Evolutionary conservation across 2,888 invertebrate species (phyloP), one percentile per base, ranked within the genome.

Genomic region (Lycophotia porphyrea): DNA sequence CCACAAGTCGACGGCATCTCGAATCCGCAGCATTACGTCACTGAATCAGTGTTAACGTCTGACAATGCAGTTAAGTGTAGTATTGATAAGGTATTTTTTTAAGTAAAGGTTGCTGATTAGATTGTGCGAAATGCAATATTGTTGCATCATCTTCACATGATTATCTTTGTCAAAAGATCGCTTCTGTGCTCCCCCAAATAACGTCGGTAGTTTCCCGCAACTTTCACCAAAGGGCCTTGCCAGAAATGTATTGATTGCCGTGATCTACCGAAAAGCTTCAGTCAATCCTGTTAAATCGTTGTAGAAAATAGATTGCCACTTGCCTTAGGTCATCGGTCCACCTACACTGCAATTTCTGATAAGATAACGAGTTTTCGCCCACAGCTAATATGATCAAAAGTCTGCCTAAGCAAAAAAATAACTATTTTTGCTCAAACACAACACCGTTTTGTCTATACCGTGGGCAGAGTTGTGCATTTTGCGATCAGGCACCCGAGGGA

Each of bases 1-100:
- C 86, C 89, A 76, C 60, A 70, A 71, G 66, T 65, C 66, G 71
- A 66, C 75, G 78, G 68, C 78, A 55, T 78, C 65, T 74, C 75
- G n/a, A 80, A 80, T 75, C 83, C 78, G 84, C 88, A 88, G 58
- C 73, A 65, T 89, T 81, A 85, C 89, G 88, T 89, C 90, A 90
- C 66, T 31, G 58, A 34, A 11, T 39, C 47, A 39, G n/a, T 9
- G 27, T 47, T 80, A 74, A 80, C 72, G 74, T 76, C 82, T 89
- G 88, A 88, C 88, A 88, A 89, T 85, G 85, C 86, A 76, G 81
- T 83, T 81, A 85, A 80, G 87, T 86, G 81, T 82, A 82, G 82
- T 81, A 86, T 87, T 77, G 85, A 88, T 87, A 85, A 80, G 76
- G 47, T 78, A 81, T 86, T 58, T 70, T 58, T 70, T 68, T 15